These are phyloP conservation scores for Camelus dromedarius DNA, from an alignment of 2,113 vertebrate genomes.

Conservation along the genomic window DNA sequence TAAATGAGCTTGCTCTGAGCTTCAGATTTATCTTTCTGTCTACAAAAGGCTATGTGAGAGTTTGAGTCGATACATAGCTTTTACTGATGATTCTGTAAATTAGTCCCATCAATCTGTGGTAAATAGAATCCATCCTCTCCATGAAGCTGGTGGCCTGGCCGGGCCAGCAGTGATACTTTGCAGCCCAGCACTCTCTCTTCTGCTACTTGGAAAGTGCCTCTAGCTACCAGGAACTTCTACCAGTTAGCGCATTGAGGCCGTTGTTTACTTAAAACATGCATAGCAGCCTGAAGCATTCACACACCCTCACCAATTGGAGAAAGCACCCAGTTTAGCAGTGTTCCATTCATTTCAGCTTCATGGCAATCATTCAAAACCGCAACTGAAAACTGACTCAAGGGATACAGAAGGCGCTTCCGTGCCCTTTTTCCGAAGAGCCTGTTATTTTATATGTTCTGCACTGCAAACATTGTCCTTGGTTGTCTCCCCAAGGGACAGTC, in stretches of 20 bases:
- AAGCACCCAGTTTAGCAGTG: background rate
- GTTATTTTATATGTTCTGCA: background rate
- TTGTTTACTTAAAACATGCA: background rate
- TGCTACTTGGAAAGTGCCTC: slow-evolving; percentile 23
- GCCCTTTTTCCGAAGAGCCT: background rate
- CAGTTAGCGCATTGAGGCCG: background rate
- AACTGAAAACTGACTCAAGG: background rate
- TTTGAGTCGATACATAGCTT: slow-evolving; percentile 64
- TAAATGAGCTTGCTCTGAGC: slow-evolving; percentile 76
- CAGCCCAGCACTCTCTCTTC: background rate
- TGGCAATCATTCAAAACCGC: slow-evolving; percentile 12
- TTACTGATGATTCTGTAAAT: slow-evolving; percentile 73
- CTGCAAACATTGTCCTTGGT: background rate
- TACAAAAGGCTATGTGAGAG: slow-evolving; percentile 71
- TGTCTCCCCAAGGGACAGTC: background rate
- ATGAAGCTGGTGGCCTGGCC: background rate
- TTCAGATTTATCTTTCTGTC: slow-evolving; percentile 81
- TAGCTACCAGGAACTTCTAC: background rate
- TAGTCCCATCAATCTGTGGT: slow-evolving; percentile 65
- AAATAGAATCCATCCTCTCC: slow-evolving; percentile 33
- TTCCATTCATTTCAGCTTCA: background rate
- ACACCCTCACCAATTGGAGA: background rate
- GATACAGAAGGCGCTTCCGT: background rate
- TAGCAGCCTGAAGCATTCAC: background rate
- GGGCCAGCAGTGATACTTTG: background rate